phyloP scores from a whole-genome alignment of 2,888 invertebrate species.

The Sphinx pinastri region DNA sequence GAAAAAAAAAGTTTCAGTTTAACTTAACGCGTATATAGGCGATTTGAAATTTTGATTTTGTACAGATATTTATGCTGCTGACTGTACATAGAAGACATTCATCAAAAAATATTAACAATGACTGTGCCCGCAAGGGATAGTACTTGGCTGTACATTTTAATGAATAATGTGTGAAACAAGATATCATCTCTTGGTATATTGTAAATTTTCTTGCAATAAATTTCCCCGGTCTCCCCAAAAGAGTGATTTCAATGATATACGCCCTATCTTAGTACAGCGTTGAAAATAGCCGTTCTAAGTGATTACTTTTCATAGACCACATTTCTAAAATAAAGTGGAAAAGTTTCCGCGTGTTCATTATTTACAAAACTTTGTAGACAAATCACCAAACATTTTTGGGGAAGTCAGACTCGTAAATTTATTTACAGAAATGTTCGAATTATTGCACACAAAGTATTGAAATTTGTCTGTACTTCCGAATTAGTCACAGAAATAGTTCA shows the following conservation, averaged over 20 bases:
- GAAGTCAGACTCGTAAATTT: slow-evolving; percentile 36
- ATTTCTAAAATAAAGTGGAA: slow-evolving; percentile 35
- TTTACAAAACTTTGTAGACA: slow-evolving; percentile 58
- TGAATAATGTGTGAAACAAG: too few relatives aligned
- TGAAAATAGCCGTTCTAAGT: slow-evolving; percentile 36
- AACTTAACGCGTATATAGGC: too few relatives aligned
- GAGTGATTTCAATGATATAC: slow-evolving; percentile 22
- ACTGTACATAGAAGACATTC: too few relatives aligned
- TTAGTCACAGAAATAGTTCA: not conserved
- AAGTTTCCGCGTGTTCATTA: slow-evolving; percentile 53
- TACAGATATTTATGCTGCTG: too few relatives aligned
- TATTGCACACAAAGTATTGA: not conserved
- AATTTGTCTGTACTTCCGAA: not conserved
- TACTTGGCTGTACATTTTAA: too few relatives aligned
- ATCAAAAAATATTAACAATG: too few relatives aligned
- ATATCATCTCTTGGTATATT: not conserved
- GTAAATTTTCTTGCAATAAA: slow-evolving; percentile 14
- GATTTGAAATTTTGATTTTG: too few relatives aligned
- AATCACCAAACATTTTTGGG: slow-evolving; percentile 42
- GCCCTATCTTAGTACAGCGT: slow-evolving; percentile 17
- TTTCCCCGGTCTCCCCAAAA: slow-evolving; percentile 6
- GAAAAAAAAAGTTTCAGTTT: too few relatives aligned
- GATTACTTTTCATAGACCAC: slow-evolving; percentile 40
- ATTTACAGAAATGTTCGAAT: not conserved
- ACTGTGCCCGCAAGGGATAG: too few relatives aligned